Conservation (phyloP, 2,113 vertebrate genomes). For the Paramormyrops kingsleyae region DNA sequence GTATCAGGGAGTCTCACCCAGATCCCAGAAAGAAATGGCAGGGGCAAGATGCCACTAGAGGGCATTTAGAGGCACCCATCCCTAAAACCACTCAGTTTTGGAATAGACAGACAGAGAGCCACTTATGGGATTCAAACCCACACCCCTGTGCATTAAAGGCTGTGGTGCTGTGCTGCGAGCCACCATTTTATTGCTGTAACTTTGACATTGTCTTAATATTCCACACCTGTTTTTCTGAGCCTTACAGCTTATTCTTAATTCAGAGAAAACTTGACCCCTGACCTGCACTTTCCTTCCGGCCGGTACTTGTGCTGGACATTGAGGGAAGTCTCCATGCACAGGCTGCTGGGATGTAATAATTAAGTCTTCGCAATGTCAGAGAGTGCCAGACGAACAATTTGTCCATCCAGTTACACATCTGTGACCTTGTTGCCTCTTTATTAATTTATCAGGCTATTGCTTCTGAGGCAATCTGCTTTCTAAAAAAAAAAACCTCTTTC, state of each 20-base stretch:
- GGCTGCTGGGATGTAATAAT: not conserved
- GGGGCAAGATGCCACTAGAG: not conserved
- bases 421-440: slow-evolving; percentile 3
- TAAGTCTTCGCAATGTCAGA: not conserved
- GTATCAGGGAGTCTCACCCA: not conserved
- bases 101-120: not conserved
- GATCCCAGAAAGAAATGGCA: not conserved
- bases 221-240: not conserved
- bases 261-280: not conserved
- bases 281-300: not conserved
- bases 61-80: not conserved
- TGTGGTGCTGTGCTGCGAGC: no score
- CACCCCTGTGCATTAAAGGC: not conserved
- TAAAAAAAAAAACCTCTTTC: not conserved
- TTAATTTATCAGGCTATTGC: slow-evolving; percentile 3
- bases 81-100: not conserved
- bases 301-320: not conserved
- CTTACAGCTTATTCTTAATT: not conserved
- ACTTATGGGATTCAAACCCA: not conserved
- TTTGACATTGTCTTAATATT: not conserved
- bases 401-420: not conserved
- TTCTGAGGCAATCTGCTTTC: not conserved
- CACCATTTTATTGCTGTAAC: not conserved
- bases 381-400: not conserved
- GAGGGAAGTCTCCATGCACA: not conserved